Evolutionary conservation across 2,888 invertebrate species (phyloP), one percentile per base, ranked within the genome.

Genomic region (Cheilosia impressa): DNA sequence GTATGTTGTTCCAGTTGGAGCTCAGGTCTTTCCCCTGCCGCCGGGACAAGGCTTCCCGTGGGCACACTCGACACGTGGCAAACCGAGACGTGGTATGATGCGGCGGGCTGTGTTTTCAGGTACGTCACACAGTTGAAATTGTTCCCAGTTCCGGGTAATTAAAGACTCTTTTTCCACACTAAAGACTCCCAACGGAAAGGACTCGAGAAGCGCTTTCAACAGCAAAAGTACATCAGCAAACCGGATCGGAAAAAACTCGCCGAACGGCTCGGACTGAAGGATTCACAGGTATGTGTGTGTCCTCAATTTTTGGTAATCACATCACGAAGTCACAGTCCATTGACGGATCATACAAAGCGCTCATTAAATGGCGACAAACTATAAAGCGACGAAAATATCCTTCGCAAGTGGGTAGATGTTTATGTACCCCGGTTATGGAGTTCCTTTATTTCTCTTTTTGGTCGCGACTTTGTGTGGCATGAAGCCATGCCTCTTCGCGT

Each of bases 191-290:
- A 99, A 91, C 94, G 99, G 55, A 98, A 98, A 89, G 99, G 99
- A 0, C 93, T 99, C 88, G 99, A 99, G 93, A 96, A 98, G 90
- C 94, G 98, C 91, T 99, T 99, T 93, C 98, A 98, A 92, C 95
- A 98, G 66, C 99, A 99, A 93, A 99, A 99, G 93, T 99, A 99
- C 93, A 99, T 99, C 92, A 98, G 98, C 91, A 99, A 99, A 92
- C 99, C 99, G 0, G 99, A 99, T 92, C 94, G 99, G 92, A 99
- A 98, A 94, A 98, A 98, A 90, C 93, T 99, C 87, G 99, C 99
- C 0, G 98, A 98, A 91, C 97, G 98, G 92, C 94, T 99, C 63
- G 98, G 98, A 10, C 94, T 99, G 13, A 99, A 99, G 91, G 99
- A 99, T 90, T 98, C 98, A 87, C 99, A 99, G 96, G 99, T 98